Evolutionary conservation across 2,113 vertebrate genomes (phyloP), one percentile per base, ranked within the genome.

Genomic region (Thunnus thynnus): DNA sequence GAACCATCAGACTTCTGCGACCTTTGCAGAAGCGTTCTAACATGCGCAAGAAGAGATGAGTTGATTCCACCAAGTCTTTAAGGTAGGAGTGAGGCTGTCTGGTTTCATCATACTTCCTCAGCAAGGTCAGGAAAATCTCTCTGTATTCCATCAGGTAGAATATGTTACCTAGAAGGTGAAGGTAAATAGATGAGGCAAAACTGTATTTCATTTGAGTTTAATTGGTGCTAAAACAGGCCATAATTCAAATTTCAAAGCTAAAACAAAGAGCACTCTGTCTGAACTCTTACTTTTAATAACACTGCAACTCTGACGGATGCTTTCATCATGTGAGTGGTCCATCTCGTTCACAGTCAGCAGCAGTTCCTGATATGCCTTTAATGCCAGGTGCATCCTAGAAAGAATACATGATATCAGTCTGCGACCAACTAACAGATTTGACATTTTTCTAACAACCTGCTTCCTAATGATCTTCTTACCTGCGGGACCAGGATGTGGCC

Each of bases 81-180:
- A 99, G 93, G 90, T 98, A 99, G 3, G 97, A 96, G 0, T 83
- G 94, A 0, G 98, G 97, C 87, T 99, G 98, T 70, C 76, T 96
- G 55, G 95, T 94, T 88, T 96, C 97, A 3, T 99, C 96, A 1
- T 97, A 99, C 87, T 98, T 99, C 47, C 98, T 96, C 83, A 99
- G 94, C 56, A 99, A 93, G 0, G 97, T 89, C 10, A 99, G 93
- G 91, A 99, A 99, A 36, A 99, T 96, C 86, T 99, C 98, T 60
- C 98, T 95, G 90, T 96, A 99, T 60, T 99, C 98, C 98, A 98
- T 98, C 89, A 99, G n/a, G 86, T 99, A 99, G 92, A 99, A 99
- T 78, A 99, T 97, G 84, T 99, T 99, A 88, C 97, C 98, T 99
- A 54, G 6, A 77, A 41, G 11, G 61, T n/a, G 4, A 61, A 14